phyloP scores from a whole-genome alignment of 2,888 invertebrate genomes.

The Ypsolopha sequella region DNA sequence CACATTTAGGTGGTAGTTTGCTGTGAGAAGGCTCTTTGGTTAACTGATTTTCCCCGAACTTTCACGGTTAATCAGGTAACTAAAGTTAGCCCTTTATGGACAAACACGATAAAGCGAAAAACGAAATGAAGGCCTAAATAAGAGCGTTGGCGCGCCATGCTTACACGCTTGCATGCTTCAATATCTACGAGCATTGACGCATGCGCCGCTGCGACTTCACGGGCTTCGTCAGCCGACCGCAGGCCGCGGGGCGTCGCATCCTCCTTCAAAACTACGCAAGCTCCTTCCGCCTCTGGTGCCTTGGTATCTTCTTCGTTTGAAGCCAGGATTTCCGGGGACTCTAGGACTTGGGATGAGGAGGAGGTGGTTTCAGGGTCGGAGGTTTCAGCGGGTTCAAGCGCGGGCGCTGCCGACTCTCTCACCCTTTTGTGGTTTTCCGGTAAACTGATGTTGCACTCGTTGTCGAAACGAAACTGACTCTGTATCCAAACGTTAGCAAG shows the following conservation, averaged over 20 bases:
- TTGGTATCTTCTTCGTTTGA: slow-evolving; percentile 39
- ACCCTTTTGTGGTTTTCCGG: slow-evolving; percentile 99
- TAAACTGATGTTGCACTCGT: slow-evolving; percentile 97
- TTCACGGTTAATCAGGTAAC: not conserved
- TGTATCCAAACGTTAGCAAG: slow-evolving; percentile 67
- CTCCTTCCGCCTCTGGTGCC: slow-evolving; percentile 35
- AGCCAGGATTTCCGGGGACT: slow-evolving; percentile 27
- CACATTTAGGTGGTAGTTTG: not conserved
- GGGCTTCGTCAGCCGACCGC: slow-evolving; percentile 60
- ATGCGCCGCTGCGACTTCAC: slow-evolving; percentile 63
- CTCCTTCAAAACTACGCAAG: slow-evolving; percentile 62
- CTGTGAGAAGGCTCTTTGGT: not conserved
- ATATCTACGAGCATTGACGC: slow-evolving; percentile 68
- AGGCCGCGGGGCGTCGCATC: slow-evolving; percentile 55
- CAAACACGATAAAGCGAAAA: slow-evolving; percentile 17
- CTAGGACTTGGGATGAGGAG: slow-evolving; percentile 19
- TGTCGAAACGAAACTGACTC: slow-evolving; percentile 99
- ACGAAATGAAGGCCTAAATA: slow-evolving; percentile 12
- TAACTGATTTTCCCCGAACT: not conserved
- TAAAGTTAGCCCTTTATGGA: slow-evolving; percentile 9
- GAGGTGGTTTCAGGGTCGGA: slow-evolving; percentile 13
- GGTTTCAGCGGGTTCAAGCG: slow-evolving; percentile 32
- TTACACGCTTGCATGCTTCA: slow-evolving; percentile 79
- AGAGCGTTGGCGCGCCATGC: slow-evolving; percentile 65
- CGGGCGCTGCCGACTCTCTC: slow-evolving; percentile 73